These are phyloP conservation scores for Siniperca obscura DNA, from an alignment of 2,797 vertebrate genomes.

Conservation along the genomic window DNA sequence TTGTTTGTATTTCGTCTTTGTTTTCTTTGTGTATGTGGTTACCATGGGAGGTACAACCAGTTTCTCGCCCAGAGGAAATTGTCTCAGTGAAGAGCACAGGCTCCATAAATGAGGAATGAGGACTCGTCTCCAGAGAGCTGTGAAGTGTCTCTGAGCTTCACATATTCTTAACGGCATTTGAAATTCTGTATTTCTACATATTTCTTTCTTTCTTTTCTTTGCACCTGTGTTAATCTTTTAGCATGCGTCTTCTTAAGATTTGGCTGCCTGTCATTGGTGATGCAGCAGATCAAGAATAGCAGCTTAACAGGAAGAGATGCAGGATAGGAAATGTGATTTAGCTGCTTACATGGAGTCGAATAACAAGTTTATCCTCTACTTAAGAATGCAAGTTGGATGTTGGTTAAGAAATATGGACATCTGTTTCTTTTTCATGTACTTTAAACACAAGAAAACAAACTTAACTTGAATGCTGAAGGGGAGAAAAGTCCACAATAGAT, in stretches of 20 bases:
- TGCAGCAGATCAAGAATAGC: conserved; percentile 26
- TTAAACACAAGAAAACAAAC: neutral
- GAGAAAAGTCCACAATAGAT: neutral
- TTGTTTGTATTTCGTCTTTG: conserved; percentile 8
- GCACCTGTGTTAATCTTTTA: conserved; percentile 25
- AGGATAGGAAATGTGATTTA: conserved; percentile 40
- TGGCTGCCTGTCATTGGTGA: conserved; percentile 17
- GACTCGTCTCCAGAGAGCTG: conserved; percentile 43
- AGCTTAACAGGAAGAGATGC: conserved; percentile 22
- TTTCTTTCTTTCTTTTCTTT: conserved; percentile 15
- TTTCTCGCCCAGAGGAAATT: conserved; percentile 41
- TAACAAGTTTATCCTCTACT: conserved; percentile 19
- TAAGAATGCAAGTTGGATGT: conserved; percentile 12
- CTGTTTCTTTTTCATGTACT: neutral
- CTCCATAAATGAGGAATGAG: conserved; percentile 57
- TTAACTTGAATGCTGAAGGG: neutral
- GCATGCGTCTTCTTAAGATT: neutral
- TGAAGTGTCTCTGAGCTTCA: conserved; percentile 10
- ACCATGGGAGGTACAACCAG: conserved; percentile 19
- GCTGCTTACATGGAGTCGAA: conserved; percentile 19
- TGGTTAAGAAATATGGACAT: conserved; percentile 19
- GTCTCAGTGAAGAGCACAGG: conserved; percentile 32
- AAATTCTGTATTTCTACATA: conserved; percentile 24
- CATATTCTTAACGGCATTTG: conserved; percentile 17
- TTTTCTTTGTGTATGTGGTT: conserved; percentile 34